Percentiles rank a stretch among this genome's conserved stretches.
Conservation (phyloP, 1,140 invertebrate species). For the Drosophila nebulosa region DNA sequence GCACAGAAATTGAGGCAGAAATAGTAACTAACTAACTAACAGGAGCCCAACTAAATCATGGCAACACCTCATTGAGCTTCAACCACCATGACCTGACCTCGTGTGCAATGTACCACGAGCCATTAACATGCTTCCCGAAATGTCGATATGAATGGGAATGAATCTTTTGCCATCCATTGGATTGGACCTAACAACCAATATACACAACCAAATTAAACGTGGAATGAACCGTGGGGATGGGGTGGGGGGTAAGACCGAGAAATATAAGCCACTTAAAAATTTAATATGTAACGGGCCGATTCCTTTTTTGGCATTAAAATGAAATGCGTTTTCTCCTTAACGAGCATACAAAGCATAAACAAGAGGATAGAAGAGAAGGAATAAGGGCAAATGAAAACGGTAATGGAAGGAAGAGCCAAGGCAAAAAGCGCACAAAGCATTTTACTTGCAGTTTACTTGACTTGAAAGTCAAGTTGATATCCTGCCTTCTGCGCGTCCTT, state of each 20-base stretch:
- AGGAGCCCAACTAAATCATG: conserved; percentile 57
- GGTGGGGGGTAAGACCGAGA: neutral
- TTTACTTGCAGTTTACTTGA: conserved; percentile 61
- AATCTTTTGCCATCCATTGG: conserved; percentile 6
- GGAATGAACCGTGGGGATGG: no score
- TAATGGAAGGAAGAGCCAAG: neutral
- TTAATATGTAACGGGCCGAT: conserved; percentile 62
- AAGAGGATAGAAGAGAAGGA: conserved; percentile 19
- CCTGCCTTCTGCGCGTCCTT: conserved; percentile 12
- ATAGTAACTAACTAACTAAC: neutral
- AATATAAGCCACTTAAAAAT: conserved; percentile 57
- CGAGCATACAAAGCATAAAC: conserved; percentile 55
- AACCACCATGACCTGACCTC: conserved; percentile 58
- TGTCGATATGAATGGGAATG: conserved; percentile 18
- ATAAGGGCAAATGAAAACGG: conserved; percentile 6
- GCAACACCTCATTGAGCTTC: conserved; percentile 72
- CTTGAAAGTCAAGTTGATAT: conserved; percentile 50
- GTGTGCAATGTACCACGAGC: conserved; percentile 60
- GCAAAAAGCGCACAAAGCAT: conserved; percentile 41
- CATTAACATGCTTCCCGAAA: conserved; percentile 57
- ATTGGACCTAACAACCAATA: conserved; percentile 4
- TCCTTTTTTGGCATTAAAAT: conserved; percentile 47
- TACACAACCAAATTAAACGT: neutral
- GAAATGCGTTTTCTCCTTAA: conserved; percentile 39
- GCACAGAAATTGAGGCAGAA: neutral